These are phyloP conservation scores for Drosophila dives DNA, from an alignment of 2,888 invertebrate species.

Conservation along the genomic window DNA sequence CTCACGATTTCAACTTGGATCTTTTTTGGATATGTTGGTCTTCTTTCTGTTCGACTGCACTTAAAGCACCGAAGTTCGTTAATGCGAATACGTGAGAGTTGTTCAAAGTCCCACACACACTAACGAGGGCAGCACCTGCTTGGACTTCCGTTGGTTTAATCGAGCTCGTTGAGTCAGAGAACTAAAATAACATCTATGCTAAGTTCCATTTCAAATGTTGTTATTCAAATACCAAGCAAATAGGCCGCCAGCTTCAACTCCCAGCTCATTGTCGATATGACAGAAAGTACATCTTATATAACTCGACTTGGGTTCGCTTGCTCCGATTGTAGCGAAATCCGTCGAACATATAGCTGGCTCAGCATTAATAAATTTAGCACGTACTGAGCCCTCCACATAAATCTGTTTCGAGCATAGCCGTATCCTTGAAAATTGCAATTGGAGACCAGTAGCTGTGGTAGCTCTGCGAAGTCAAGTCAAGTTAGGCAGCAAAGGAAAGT, in stretches of 20 bases:
- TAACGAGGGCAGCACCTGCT: conserved; percentile 24
- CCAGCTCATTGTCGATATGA: conserved; percentile 57
- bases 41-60: conserved; percentile 68
- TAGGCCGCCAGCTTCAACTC: conserved; percentile 19
- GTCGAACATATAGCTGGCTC: conserved; percentile 13
- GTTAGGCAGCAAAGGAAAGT: conserved; percentile 11
- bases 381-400: conserved; percentile 73
- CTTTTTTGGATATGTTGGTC: conserved; percentile 29
- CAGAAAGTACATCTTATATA: conserved; percentile 62
- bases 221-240: conserved; percentile 57
- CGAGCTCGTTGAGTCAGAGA: conserved; percentile 11
- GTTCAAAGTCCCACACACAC: conserved; percentile 44
- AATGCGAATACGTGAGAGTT: conserved; percentile 75
- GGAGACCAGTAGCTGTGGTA: conserved; percentile 55
- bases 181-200: conserved; percentile 16
- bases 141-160: conserved; percentile 5
- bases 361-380: conserved; percentile 77
- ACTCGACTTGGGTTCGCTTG: conserved; percentile 30
- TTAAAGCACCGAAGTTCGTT: conserved; percentile 74
- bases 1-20: conserved; percentile 6
- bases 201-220: conserved; percentile 42
- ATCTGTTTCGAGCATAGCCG: conserved; percentile 74
- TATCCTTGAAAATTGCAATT: conserved; percentile 82
- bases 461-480: conserved; percentile 25
- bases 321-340: conserved; percentile 14